Evolutionary conservation across 2,797 vertebrate genomes (phyloP), one percentile per base, ranked within the genome.

Genomic region (Phalanger gymnotis): DNA sequence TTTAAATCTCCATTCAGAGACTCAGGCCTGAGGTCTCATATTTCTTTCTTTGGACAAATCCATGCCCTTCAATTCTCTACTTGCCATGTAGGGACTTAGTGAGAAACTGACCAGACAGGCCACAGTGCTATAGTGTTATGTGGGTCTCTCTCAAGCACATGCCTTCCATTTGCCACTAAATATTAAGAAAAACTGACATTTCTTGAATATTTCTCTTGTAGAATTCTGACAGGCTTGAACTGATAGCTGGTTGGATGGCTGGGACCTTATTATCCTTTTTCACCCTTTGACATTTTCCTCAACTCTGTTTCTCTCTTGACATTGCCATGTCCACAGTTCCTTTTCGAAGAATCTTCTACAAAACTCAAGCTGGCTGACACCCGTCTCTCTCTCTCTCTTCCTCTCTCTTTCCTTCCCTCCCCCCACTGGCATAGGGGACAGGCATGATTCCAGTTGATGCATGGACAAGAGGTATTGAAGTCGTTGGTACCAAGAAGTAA

Each of bases 161-260:
- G 87, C 51, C 90, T 73, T n/a, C 73, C 57, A 95, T 95, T 58
- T 0, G n/a, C 56, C 5, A 28, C 92, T 9, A 91, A 52, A 5
- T 52, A 91, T 19, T 4, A 22, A 28, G 95, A 94, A 94, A 61
- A 66, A 90, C 0, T 57, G 56, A 81, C 97, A 94, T 1, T 0
- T 90, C 58, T 94, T 16, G 13, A 97, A 55, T 14, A 96, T 95
- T 91, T 81, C 95, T 96, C 94, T 6, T 90, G 96, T 6, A 47
- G 54, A 93, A 90, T 93, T 93, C 27, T 98, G 98, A 96, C 97
- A 97, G 95, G 89, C 94, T 96, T 54, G 40, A 96, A 94, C 93
- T 3, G 53, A 90, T 94, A 97, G 97, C 97, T 96, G 61, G 56
- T 97, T 87, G 94, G 92, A 95, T 1, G 91, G 95, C 94, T 57